Evolutionary conservation across 2,113 vertebrate genomes (phyloP), one percentile per base, ranked within the genome.

Genomic region (Sander lucioperca): DNA sequence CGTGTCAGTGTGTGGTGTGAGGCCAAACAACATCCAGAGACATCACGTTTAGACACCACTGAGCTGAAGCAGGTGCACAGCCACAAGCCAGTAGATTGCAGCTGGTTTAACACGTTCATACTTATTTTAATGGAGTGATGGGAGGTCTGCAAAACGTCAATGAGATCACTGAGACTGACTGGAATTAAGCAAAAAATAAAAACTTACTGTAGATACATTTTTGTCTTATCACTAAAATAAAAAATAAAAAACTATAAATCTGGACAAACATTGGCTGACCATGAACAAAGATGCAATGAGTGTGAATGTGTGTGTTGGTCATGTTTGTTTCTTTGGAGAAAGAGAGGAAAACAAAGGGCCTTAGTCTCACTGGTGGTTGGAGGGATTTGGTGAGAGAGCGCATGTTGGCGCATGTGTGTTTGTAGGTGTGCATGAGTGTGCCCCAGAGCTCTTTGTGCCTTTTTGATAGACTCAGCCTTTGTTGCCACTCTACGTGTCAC

Each of bases 401-500:
- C 70, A 56, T 61, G 57, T 74, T 78, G 54, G 25, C 57, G 71
- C 45, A 23, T 77, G 65, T 57, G 27, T 25, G 56, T 71, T 11
- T 15, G 16, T 78, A 56, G 54, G 48, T 72, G 23, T 65, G 75
- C 63, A 39, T 43, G 39, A 43, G 39, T 86, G 75, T 72, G 79
- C 78, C 76, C 63, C 63, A 36, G 77, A 83, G 83, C 58, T 71
- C 74, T 94, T 54, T 93, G 86, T 88, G 83, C 86, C 76, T 88
- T 86, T 92, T 82, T 62, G 74, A 87, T 90, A 71, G 86, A 66
- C 73, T 84, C 74, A 70, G 85, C 77, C 79, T 82, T 89, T 93
- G 86, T 92, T 85, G 84, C 80, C 84, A 86, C 74, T 92, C 74
- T 75, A 16, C 66, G 39, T 86, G 85, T 87, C 72, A 80, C 77